Evolutionary conservation across 2,888 invertebrate species (phyloP), one percentile per base, ranked within the genome.

Genomic region (Sphecodes monilicornis): DNA sequence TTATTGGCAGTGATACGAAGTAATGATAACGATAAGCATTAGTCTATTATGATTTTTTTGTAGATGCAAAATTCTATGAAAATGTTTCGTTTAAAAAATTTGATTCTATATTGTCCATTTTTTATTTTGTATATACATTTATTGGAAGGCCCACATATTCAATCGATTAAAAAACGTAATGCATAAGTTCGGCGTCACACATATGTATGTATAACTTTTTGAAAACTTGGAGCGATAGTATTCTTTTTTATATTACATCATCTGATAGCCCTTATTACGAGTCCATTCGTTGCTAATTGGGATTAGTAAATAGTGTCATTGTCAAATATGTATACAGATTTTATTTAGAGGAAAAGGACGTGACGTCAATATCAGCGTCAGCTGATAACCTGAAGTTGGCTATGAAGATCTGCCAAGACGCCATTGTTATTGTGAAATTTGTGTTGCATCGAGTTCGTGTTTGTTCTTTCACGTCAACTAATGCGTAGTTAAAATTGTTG

Each of bases 341-440:
- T 60, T 29, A 64, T n/a, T 68, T 68, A 39, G 4, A 18, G 13
- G n/a, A 39, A 64, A 41, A 29, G 72, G 76, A 76, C n/a, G 18
- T 85, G 88, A 88, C 87, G 85, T 85, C 64, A 1, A 16, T 70
- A 86, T 46, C 22, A n/a, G n/a, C n/a, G 54, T 90, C 90, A 90
- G 90, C 90, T 90, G 89, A 88, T 88, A 39, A 16, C 18, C 32
- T 72, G 89, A 90, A 89, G 88, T 90, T 90, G 69, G 54, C 39
- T 54, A 22, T 66, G 36, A 36, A 66, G 41, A 79, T 43, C 78
- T 69, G 88, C 89, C 76, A 88, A 36, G 82, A 64, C 88, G 84
- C 85, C 89, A 89, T 89, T 86, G 80, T 89, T 87, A 84, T 90
- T 79, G 83, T 85, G 50, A 39, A 72, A 39, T 71, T 16, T 68